Evolutionary conservation across 2,113 vertebrate genomes (phyloP).

Genomic region (Leucopsar rothschildi): DNA sequence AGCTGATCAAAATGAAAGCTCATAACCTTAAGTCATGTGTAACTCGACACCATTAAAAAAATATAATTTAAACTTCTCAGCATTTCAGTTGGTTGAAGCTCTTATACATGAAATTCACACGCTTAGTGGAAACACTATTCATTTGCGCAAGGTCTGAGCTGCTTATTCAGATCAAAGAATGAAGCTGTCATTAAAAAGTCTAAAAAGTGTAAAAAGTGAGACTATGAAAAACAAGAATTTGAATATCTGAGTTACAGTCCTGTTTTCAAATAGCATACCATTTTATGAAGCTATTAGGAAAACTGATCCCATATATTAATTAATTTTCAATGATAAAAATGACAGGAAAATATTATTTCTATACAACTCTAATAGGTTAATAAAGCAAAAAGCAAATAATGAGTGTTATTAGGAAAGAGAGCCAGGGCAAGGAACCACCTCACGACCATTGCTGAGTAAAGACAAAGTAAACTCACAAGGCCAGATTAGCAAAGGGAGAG

Average conservation of each 20-base stretch:
- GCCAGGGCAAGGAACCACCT: neutral
- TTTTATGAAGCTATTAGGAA: neutral
- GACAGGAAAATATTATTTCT: neutral
- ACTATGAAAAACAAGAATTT: neutral
- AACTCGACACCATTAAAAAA: neutral
- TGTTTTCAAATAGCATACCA: neutral
- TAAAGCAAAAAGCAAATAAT: neutral
- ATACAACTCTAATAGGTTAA: neutral
- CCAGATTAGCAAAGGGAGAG: neutral
- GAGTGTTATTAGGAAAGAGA: neutral
- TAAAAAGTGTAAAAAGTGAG: neutral
- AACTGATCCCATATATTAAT: neutral
- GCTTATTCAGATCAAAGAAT: neutral
- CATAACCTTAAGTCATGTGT: neutral
- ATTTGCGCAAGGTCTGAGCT: neutral
- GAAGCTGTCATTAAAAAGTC: neutral
- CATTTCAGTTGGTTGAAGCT: neutral
- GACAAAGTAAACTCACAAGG: neutral
- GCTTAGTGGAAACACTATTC: neutral
- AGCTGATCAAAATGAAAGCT: neutral
- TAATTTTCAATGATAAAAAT: neutral
- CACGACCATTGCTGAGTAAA: rapidly evolving
- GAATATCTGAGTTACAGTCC: neutral
- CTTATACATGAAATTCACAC: neutral
- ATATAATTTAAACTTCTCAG: neutral